phyloP scores from a whole-genome alignment of 2,888 invertebrate genomes.

The Acrobasis consociella region DNA sequence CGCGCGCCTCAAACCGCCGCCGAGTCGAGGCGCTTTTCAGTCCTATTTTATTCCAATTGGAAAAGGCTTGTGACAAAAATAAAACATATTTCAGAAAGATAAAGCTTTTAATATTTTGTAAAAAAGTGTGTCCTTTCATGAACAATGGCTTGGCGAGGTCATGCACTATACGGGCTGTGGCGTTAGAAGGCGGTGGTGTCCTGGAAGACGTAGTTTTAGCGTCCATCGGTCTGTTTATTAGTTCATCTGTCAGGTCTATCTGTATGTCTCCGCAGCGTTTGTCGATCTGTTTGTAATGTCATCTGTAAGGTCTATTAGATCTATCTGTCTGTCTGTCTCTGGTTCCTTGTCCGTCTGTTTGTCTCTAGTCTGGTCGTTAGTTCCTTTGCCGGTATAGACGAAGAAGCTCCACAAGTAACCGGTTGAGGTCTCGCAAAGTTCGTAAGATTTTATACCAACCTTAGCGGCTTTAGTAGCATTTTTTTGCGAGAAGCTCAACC shows the following conservation, averaged over 20 bases:
- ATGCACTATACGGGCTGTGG: neutral
- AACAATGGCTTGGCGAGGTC: neutral
- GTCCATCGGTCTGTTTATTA: no score
- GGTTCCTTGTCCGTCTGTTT: neutral
- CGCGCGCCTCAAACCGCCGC: no score
- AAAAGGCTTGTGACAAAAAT: no score
- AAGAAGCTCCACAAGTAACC: neutral
- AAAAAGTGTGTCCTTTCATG: neutral
- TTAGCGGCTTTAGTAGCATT: constrained; percentile 4
- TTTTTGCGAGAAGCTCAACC: constrained; percentile 1
- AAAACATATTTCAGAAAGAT: no score
- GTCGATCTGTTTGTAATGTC: no score
- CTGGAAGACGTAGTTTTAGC: neutral
- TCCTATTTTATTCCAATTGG: no score
- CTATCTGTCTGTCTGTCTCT: neutral
- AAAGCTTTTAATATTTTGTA: no score
- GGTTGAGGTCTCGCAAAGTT: neutral
- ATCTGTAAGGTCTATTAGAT: no score
- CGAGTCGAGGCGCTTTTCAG: no score
- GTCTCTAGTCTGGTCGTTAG: neutral
- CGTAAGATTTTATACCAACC: constrained; percentile 1
- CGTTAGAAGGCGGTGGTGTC: neutral
- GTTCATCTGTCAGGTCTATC: no score
- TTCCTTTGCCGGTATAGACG: neutral
- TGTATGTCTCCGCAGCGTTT: no score